These are phyloP conservation scores for Garrulus glandarius DNA, from an alignment of 2,797 vertebrate genomes.

Conservation along the genomic window DNA sequence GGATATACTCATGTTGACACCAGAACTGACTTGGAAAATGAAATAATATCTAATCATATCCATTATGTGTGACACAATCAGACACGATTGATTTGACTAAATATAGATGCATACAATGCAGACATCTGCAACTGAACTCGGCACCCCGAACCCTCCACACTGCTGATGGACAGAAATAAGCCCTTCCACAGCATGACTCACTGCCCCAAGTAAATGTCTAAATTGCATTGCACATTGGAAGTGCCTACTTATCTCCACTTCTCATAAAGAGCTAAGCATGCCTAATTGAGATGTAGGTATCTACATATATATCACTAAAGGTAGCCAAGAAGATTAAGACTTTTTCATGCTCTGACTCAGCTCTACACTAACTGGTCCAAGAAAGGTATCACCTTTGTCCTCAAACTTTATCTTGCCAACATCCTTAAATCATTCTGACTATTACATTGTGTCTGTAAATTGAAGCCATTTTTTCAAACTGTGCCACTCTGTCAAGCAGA, in stretches of 20 bases:
- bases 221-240: background rate
- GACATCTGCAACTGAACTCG: conserved; percentile 39
- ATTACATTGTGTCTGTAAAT: background rate
- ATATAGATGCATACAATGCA: conserved; percentile 42
- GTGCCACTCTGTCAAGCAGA: background rate
- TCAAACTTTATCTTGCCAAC: background rate
- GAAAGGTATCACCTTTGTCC: background rate
- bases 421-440: background rate
- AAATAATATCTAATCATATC: conserved; percentile 47
- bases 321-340: background rate
- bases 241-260: background rate
- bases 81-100: conserved; percentile 34
- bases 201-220: background rate
- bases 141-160: background rate
- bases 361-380: background rate
- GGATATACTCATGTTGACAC: conserved; percentile 15
- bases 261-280: background rate
- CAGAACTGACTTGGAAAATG: conserved; percentile 15
- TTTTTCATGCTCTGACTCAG: background rate
- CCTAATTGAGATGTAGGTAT: background rate
- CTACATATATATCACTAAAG: background rate
- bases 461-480: background rate
- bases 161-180: conserved; percentile 26
- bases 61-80: conserved; percentile 53
- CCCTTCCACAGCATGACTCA: background rate